phyloP scores from a whole-genome alignment of 2,888 invertebrate genomes.

The Synanthedon myopaeformis region DNA sequence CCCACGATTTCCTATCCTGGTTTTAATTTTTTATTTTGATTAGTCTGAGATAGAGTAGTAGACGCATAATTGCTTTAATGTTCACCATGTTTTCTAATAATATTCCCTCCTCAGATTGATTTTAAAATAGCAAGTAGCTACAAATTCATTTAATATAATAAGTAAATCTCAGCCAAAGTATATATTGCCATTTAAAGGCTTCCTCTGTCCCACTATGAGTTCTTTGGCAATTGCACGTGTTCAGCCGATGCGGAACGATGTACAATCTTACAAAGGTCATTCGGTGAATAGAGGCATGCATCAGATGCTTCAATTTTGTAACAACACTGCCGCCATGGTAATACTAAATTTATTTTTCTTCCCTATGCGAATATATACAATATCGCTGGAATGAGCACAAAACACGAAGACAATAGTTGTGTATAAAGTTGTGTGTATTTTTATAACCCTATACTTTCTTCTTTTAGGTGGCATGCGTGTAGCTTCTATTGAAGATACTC shows the following conservation, averaged over 20 bases:
- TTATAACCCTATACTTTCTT: too few relatives aligned
- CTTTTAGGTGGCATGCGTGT: too few relatives aligned
- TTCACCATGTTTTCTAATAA: too few relatives aligned
- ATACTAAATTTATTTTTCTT: background rate
- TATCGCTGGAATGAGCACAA: background rate
- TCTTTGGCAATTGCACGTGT: conserved; percentile 44
- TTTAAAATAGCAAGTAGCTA: too few relatives aligned
- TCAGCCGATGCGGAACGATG: conserved; percentile 17
- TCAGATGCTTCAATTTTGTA: conserved; percentile 40
- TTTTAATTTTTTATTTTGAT: background rate
- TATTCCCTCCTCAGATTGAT: too few relatives aligned
- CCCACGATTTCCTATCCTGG: conserved; percentile 34
- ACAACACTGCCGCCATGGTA: background rate
- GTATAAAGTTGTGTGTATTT: too few relatives aligned
- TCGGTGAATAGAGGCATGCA: conserved; percentile 34
- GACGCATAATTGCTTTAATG: too few relatives aligned
- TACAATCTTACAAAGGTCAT: conserved; percentile 37
- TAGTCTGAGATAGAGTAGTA: too few relatives aligned
- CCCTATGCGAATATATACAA: too few relatives aligned
- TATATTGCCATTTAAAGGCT: conserved; percentile 1
- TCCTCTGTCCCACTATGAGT: conserved; percentile 3
- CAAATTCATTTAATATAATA: background rate
- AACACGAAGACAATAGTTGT: background rate
- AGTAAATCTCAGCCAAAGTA: background rate
- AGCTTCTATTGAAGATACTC: background rate